Evolutionary conservation across 2,888 invertebrate genomes (phyloP).

Genomic region (Oscheius sp.): DNA sequence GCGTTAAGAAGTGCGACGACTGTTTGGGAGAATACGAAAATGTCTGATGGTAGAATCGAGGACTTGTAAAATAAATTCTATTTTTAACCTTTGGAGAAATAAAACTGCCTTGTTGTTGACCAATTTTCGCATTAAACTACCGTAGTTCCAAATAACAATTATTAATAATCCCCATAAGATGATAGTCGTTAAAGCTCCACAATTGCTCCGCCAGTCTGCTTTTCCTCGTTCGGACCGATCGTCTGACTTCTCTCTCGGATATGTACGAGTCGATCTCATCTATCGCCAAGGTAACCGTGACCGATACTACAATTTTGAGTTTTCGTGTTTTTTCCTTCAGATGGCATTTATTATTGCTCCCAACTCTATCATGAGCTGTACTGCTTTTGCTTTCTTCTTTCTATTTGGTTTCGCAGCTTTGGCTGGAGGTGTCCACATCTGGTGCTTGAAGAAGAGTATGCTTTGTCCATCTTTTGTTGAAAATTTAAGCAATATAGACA

Average conservation of each 20-base stretch:
- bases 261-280: not conserved
- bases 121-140: not conserved
- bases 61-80: too few relatives aligned
- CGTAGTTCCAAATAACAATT: too few relatives aligned
- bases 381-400: not conserved
- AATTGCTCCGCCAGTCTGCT: not conserved
- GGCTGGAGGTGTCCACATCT: not conserved
- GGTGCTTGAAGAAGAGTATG: not conserved
- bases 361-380: not conserved
- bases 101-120: too few relatives aligned
- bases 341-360: not conserved
- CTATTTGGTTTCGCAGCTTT: not conserved
- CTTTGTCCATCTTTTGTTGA: not conserved
- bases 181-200: not conserved
- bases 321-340: not conserved
- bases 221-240: not conserved
- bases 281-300: not conserved
- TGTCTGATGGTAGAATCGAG: not conserved
- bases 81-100: too few relatives aligned
- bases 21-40: not conserved
- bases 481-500: too few relatives aligned
- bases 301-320: not conserved
- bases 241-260: not conserved
- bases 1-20: conserved; percentile 9
- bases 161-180: too few relatives aligned